Percentiles rank a stretch among this genome's conserved stretches.
These are phyloP conservation scores for Taxidea taxus DNA, from an alignment of 2,113 vertebrate genomes.

Conservation along the genomic window DNA sequence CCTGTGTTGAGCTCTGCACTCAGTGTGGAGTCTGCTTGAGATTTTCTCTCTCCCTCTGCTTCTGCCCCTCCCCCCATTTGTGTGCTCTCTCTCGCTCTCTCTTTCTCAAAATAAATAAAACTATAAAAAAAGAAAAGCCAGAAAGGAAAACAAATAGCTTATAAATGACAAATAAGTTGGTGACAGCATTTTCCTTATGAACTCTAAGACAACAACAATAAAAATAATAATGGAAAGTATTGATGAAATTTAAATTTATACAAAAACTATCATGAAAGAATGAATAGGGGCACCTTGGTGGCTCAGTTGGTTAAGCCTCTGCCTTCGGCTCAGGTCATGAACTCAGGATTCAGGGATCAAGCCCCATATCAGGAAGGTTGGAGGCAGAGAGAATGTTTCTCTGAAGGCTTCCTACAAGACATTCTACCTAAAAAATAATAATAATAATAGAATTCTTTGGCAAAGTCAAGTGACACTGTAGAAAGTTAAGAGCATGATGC, in stretches of 20 bases:
- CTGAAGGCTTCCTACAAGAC: background rate
- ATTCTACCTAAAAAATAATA: background rate
- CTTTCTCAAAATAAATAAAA: background rate
- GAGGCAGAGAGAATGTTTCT: background rate
- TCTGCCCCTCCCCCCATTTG: background rate
- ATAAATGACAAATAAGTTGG: background rate
- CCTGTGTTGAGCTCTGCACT: background rate
- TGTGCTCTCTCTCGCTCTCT: background rate
- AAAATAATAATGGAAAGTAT: background rate
- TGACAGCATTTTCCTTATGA: background rate
- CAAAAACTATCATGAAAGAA: background rate
- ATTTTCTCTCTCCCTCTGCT: background rate
- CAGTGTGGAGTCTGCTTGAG: background rate
- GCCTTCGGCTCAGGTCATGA: no score
- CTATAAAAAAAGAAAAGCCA: background rate
- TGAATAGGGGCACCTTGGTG: background rate
- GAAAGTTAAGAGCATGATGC: background rate
- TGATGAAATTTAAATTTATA: background rate
- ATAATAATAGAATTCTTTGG: background rate
- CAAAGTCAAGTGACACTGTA: background rate
- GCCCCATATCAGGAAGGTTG: no score
- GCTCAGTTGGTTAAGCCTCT: no score
- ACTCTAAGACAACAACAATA: background rate
- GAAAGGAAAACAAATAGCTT: background rate
- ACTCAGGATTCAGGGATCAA: no score